Evolutionary conservation across 2,888 invertebrate genomes (phyloP).

Genomic region (Ctena decussata): DNA sequence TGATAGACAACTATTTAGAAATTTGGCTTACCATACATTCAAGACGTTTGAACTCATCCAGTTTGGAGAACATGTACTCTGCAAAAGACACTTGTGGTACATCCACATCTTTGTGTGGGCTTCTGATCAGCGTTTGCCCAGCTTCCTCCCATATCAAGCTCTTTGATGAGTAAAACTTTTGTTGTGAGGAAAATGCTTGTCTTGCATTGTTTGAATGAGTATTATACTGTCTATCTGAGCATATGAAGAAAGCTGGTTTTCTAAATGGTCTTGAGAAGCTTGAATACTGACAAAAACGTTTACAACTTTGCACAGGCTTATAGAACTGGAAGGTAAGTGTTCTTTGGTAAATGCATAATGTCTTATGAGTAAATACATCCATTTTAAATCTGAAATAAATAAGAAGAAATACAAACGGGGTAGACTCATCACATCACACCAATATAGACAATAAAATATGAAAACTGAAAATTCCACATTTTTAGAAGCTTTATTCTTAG

Average conservation of each 20-base stretch:
- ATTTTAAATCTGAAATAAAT: too few species aligned
- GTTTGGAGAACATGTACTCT: conserved; percentile 60
- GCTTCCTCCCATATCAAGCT: conserved; percentile 4
- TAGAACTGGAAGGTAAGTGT: too few species aligned
- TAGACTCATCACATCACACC: too few species aligned
- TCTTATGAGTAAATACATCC: too few species aligned
- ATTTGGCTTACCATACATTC: conserved; percentile 64
- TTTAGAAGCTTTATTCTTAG: too few species aligned
- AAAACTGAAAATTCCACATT: too few species aligned
- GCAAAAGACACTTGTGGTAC: conserved; percentile 57
- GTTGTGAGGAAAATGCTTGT: background rate
- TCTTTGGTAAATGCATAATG: too few species aligned
- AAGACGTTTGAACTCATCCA: conserved; percentile 45
- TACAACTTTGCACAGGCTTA: too few species aligned
- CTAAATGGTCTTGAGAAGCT: background rate
- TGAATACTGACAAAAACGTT: background rate
- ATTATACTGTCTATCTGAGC: background rate
- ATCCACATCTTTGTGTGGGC: conserved; percentile 25
- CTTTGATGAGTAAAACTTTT: background rate
- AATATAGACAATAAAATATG: too few species aligned
- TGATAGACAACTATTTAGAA: too few species aligned
- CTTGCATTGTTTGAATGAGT: background rate
- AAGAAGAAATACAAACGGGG: too few species aligned
- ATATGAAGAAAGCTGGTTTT: background rate
- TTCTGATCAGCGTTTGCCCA: conserved; percentile 25